A percentile compares a stretch with the other conserved stretches of the same genome.
phyloP scores from a whole-genome alignment of 2,888 invertebrate species.

The Epinotia nisella region DNA sequence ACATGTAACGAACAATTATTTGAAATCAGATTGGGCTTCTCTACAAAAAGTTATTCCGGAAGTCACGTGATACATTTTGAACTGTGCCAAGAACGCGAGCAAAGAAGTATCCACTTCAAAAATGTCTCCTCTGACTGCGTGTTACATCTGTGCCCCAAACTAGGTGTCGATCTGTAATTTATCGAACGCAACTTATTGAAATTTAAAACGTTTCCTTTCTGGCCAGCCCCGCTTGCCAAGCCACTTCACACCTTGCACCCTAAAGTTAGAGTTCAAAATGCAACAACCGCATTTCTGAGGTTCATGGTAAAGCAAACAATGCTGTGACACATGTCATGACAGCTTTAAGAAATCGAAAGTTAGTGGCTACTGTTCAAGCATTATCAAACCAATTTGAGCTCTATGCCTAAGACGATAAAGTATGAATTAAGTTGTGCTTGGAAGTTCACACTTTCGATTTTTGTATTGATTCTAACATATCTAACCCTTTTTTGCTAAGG shows the following conservation, averaged over 20 bases:
- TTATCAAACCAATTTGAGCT: constrained; percentile 4
- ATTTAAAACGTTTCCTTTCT: constrained; percentile 68
- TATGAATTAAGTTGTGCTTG: background rate
- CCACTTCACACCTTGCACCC: constrained; percentile 48
- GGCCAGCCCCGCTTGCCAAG: constrained; percentile 38
- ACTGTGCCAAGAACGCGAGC: too few relatives aligned
- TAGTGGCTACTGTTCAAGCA: constrained; percentile 32
- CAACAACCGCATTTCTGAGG: constrained; percentile 45
- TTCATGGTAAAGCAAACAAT: constrained; percentile 44
- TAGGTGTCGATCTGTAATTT: constrained; percentile 76
- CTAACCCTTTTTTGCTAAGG: constrained; percentile 47
- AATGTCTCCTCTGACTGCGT: background rate
- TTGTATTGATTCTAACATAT: constrained; percentile 51
- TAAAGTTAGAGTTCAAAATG: constrained; percentile 12
- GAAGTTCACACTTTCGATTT: constrained; percentile 50
- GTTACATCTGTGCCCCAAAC: constrained; percentile 60
- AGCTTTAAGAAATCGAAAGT: constrained; percentile 55
- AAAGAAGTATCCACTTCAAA: too few relatives aligned
- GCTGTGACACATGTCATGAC: constrained; percentile 56
- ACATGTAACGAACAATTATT: too few relatives aligned
- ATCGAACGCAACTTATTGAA: constrained; percentile 70
- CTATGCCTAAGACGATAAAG: background rate
- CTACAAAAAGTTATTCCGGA: too few relatives aligned
- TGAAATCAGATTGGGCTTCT: too few relatives aligned
- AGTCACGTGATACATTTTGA: too few relatives aligned